Evolutionary conservation across 92 coral and sea anemone genomes (phyloP).

Genomic region (Palythoa grandiflora): DNA sequence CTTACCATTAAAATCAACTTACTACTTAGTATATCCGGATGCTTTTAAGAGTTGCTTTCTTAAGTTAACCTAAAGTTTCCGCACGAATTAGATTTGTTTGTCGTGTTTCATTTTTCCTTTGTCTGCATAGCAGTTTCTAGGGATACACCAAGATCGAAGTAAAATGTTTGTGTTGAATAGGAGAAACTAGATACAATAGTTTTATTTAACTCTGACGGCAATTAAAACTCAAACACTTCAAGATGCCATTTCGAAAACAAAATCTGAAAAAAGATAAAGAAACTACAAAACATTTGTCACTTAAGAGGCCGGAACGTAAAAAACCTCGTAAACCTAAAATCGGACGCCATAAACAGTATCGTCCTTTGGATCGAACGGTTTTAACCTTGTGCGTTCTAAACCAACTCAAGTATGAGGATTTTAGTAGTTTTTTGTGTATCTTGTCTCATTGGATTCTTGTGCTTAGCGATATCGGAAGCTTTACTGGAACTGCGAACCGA

Average conservation of each 20-base stretch:
- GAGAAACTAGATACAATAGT: constrained; percentile 6
- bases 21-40: neutral
- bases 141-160: neutral
- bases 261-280: neutral
- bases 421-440: neutral
- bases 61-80: neutral
- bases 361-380: neutral
- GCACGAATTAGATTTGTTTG: neutral
- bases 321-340: neutral
- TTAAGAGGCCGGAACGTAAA: neutral
- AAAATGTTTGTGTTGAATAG: neutral
- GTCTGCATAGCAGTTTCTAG: constrained; percentile 5
- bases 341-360: neutral
- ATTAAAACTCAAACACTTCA: neutral
- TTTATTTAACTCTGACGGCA: constrained; percentile 18
- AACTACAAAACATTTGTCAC: neutral
- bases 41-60: neutral
- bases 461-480: neutral
- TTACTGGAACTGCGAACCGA: neutral
- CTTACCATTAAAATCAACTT: neutral
- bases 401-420: neutral
- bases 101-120: neutral
- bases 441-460: neutral
- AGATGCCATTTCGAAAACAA: constrained; percentile 14
- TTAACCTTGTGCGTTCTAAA: neutral